phyloP scores from a whole-genome alignment of 1,140 invertebrate species.

The Eueides isabella region DNA sequence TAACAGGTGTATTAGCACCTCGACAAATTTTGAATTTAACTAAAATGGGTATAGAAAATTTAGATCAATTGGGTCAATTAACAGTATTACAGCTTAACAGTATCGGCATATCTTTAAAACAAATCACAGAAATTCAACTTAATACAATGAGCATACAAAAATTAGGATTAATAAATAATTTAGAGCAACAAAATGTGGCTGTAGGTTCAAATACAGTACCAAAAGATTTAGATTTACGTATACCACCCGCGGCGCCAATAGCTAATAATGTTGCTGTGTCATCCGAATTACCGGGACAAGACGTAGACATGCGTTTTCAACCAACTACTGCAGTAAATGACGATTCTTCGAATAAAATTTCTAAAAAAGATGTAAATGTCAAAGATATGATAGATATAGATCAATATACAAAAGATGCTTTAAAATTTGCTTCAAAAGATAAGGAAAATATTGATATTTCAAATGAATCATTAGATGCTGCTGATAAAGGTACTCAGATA shows the following conservation, averaged over 20 bases:
- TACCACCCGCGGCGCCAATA: conserved; percentile 63
- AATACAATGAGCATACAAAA: conserved; percentile 83
- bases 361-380: conserved; percentile 52
- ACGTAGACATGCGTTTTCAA: conserved; percentile 83
- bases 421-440: conserved; percentile 79
- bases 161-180: conserved; percentile 77
- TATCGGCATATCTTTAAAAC: conserved; percentile 82
- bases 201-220: conserved; percentile 43
- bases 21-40: conserved; percentile 83
- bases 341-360: conserved; percentile 44
- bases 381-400: conserved; percentile 80
- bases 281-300: conserved; percentile 69
- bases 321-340: conserved; percentile 51
- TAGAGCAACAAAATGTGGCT: conserved; percentile 59
- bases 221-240: conserved; percentile 79
- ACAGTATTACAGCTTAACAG: conserved; percentile 83
- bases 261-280: conserved; percentile 51
- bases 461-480: conserved; percentile 63
- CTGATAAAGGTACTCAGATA: conserved; percentile 52
- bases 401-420: conserved; percentile 81
- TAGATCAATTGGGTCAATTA: conserved; percentile 83
- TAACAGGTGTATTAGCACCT: conserved; percentile 81
- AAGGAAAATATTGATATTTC: conserved; percentile 76
- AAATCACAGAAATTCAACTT: conserved; percentile 84
- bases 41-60: conserved; percentile 83